phyloP scores from a whole-genome alignment of 2,113 vertebrate genomes.

The Oreotrochilus melanogaster region DNA sequence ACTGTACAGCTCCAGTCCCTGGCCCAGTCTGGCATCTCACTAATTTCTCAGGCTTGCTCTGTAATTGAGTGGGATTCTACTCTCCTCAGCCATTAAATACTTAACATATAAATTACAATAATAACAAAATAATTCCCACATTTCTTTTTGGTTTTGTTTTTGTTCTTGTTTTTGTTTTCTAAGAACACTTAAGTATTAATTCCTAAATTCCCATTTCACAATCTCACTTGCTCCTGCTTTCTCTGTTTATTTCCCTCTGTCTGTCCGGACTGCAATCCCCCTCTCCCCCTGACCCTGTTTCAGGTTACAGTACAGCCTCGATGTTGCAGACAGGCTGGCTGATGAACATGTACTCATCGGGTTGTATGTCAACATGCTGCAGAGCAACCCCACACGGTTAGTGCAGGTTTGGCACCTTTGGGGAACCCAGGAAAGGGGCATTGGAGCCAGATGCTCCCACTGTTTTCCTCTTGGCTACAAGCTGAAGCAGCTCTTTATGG shows the following conservation, averaged over 20 bases:
- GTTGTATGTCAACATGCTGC: slow-evolving; percentile 95
- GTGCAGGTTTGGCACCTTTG: slow-evolving; percentile 83
- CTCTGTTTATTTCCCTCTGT: slow-evolving; percentile 63
- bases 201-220: slow-evolving; percentile 53
- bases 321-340: slow-evolving; percentile 97
- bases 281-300: slow-evolving; percentile 76
- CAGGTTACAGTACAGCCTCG: slow-evolving; percentile 97
- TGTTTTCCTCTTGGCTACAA: neutral
- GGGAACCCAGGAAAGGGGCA: slow-evolving; percentile 31
- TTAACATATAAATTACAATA: neutral
- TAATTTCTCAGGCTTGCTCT: neutral
- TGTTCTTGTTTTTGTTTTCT: neutral
- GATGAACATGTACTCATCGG: slow-evolving; percentile 99
- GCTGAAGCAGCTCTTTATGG: slow-evolving; percentile 7
- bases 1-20: neutral
- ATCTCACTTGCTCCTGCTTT: slow-evolving; percentile 61
- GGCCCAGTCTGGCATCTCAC: neutral
- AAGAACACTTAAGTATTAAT: neutral
- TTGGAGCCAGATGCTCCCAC: neutral
- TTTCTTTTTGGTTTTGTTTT: neutral
- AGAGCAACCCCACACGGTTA: slow-evolving; percentile 94
- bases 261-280: slow-evolving; percentile 41
- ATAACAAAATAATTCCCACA: neutral
- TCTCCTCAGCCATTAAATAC: neutral
- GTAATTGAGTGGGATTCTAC: neutral